Conservation (phyloP, 1,140 invertebrate genomes). For the Heliconius melpomene region DNA sequence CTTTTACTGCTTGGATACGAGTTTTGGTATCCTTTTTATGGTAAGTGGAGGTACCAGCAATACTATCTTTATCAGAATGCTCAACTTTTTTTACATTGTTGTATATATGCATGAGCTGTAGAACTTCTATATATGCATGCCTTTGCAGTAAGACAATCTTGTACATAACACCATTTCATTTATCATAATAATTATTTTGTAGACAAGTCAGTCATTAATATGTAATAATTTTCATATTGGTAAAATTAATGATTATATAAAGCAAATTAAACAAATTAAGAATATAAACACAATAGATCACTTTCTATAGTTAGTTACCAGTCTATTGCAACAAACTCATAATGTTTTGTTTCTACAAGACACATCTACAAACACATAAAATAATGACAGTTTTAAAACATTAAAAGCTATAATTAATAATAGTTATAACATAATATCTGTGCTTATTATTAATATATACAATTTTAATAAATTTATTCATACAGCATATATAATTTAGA, state of each 20-base stretch:
- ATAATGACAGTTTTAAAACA: too few relatives aligned
- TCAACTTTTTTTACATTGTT: slow-evolving; percentile 29
- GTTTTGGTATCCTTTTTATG: slow-evolving; percentile 74
- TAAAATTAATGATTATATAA: background rate
- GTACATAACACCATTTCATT: slow-evolving; percentile 28
- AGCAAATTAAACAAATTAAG: background rate
- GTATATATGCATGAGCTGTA: slow-evolving; percentile 36
- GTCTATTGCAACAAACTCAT: background rate
- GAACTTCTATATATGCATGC: slow-evolving; percentile 29
- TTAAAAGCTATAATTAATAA: too few relatives aligned
- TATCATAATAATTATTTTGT: slow-evolving; percentile 1
- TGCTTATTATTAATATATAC: background rate
- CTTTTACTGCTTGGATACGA: slow-evolving; percentile 75
- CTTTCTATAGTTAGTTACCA: background rate
- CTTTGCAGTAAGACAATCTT: slow-evolving; percentile 24
- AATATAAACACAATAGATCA: background rate
- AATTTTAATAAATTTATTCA: background rate
- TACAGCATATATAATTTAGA: background rate
- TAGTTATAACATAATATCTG: too few relatives aligned
- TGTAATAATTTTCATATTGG: background rate
- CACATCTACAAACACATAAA: too few relatives aligned
- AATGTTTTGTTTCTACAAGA: background rate
- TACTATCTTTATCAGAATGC: slow-evolving; percentile 61
- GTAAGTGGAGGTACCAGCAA: slow-evolving; percentile 76
- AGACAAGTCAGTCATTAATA: background rate